phyloP scores from a whole-genome alignment of 2,888 invertebrate genomes.

The Dryomyza anilis region DNA sequence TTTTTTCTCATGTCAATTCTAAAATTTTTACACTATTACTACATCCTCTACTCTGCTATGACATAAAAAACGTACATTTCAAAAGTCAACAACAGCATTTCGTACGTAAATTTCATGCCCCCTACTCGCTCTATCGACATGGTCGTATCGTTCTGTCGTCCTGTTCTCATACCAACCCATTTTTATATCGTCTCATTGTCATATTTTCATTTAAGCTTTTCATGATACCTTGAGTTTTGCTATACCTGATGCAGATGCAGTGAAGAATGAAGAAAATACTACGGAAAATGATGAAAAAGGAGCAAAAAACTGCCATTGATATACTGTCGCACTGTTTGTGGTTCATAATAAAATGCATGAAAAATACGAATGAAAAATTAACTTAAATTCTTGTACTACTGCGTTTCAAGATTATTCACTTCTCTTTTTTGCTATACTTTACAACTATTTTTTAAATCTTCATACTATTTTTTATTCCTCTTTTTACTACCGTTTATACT shows the following conservation, averaged over 20 bases:
- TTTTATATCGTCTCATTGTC: not conserved
- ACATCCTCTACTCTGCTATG: not conserved
- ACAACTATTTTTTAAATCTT: no score
- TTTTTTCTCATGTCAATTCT: not conserved
- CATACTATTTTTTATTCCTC: no score
- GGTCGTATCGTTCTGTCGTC: no score
- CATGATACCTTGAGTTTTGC: not conserved
- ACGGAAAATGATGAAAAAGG: not conserved
- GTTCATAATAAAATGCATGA: not conserved
- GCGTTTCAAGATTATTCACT: no score
- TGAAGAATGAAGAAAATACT: not conserved
- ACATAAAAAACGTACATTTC: conserved; percentile 23
- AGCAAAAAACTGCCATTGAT: not conserved
- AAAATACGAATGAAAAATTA: conserved; percentile 6
- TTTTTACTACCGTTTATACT: no score
- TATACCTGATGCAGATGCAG: not conserved
- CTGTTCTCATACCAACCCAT: no score
- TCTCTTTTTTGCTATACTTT: not conserved
- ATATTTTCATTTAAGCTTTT: not conserved
- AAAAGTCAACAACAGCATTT: conserved; percentile 26
- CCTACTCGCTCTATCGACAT: no score
- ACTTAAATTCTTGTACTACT: conserved; percentile 17
- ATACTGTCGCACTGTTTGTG: not conserved
- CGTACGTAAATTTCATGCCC: conserved; percentile 24
- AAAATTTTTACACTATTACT: not conserved